Evolutionary conservation across 2,797 vertebrate species (phyloP).

Genomic region (Zonotrichia albicollis): DNA sequence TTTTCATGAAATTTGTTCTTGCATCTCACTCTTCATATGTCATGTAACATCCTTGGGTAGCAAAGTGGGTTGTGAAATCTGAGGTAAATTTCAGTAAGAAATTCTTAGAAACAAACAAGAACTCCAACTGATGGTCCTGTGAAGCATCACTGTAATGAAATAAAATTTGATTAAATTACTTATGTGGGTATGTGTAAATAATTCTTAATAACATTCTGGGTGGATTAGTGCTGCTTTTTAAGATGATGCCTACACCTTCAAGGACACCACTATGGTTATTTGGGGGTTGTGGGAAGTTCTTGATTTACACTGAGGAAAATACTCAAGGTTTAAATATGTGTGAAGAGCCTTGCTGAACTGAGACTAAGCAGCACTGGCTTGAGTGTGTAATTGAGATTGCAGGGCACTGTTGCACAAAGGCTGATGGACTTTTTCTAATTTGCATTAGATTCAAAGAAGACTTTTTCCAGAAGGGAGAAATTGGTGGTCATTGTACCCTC

Average conservation of each 20-base stretch:
- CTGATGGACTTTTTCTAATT: slow-evolving; percentile 5
- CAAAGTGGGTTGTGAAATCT: not conserved
- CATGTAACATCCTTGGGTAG: not conserved
- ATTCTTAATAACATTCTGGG: not conserved
- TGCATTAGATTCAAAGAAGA: slow-evolving; percentile 90
- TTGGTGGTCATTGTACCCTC: slow-evolving; percentile 89
- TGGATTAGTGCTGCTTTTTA: not conserved
- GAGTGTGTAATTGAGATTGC: not conserved
- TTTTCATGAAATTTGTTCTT: not conserved
- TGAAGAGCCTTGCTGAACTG: not conserved
- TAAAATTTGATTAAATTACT: not conserved
- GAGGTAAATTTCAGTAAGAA: not conserved
- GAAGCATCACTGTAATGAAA: not conserved
- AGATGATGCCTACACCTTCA: not conserved
- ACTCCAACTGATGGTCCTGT: not conserved
- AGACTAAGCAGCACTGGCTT: not conserved
- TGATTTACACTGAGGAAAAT: not conserved
- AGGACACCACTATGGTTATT: not conserved
- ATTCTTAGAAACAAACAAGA: not conserved
- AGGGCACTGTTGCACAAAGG: not conserved
- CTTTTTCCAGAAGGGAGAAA: slow-evolving; percentile 87
- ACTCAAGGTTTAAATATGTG: not conserved
- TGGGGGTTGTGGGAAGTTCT: not conserved
- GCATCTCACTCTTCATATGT: not conserved
- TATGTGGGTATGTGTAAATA: not conserved